A percentile compares a stretch with the other conserved stretches of the same genome.
Conservation (phyloP, 2,113 vertebrate genomes). For the Taxidea taxus region DNA sequence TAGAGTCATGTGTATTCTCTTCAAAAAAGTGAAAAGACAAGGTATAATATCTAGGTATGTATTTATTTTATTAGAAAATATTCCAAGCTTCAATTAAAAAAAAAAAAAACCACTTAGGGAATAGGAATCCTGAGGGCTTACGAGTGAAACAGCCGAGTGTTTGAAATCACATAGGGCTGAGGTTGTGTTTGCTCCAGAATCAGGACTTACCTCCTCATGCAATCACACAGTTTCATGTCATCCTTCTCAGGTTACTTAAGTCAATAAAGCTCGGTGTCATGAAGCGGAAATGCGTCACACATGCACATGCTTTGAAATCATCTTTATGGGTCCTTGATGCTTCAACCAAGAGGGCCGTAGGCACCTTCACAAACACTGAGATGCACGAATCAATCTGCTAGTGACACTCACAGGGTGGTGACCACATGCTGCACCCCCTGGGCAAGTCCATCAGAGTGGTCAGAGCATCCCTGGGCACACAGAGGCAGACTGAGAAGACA, state of each 20-base stretch:
- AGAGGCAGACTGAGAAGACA: neutral
- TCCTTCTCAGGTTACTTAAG: neutral
- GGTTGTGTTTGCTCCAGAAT: neutral
- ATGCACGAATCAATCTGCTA: neutral
- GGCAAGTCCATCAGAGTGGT: neutral
- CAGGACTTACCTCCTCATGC: too few species aligned
- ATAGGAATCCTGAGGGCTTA: neutral
- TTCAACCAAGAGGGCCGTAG: neutral
- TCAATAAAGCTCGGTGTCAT: neutral
- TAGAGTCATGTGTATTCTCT: neutral
- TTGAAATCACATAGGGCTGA: neutral
- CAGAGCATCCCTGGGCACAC: too few species aligned
- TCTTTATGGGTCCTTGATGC: accelerated
- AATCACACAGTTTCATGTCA: accelerated
- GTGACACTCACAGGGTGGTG: too few species aligned
- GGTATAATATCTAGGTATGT: neutral
- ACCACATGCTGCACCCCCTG: neutral
- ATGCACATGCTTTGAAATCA: accelerated
- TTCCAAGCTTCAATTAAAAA: neutral
- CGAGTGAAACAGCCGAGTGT: neutral
- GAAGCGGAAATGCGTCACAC: neutral
- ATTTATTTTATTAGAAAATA: neutral
- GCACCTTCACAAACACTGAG: neutral
- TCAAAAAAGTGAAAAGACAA: neutral
- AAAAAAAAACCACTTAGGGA: neutral